Base-by-base conservation (phyloP, 2,888 invertebrate genomes). In the Amaurobius ferox region DNA sequence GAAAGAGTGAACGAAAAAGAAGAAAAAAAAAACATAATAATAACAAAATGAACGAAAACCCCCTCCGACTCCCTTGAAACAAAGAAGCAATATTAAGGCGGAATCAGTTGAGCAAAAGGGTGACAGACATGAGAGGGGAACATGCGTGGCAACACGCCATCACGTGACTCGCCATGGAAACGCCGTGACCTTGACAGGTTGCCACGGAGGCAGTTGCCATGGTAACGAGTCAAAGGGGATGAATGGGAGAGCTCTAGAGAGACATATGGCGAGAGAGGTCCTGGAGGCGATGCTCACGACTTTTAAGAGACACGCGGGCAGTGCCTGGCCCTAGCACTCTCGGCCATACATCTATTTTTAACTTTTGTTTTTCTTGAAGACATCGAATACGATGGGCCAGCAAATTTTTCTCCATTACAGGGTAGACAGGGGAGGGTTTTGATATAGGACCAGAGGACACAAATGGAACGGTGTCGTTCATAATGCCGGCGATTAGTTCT, bases 111-210 rank as follows among this genome's bases (percentile, higher is more conserved):
- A 28, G 68, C 40, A 68, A 68, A 68, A 68, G 68, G 68, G 68
- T 68, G 40, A 68, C 68, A 68, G 68, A 68, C 40, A 40, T 19
- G 30, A 1, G 29, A n/a, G 30, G n/a, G 16, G 64, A 30, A 16
- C 64, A 1, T 5, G 55, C 19, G 55, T 55, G 23, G 55, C 55
- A 23, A 23, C 23, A 55, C 55, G 55, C 23, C 55, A 26, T 68
- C 68, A 35, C 28, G 68, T 68, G 68, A 68, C 30, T 68, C 68
- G 68, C 68, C 68, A 68, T 68, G 68, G 68, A 39, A 68, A 68
- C 68, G 68, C 26, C 32, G 40, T 40, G 68, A 68, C 68, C 68
- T 68, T 68, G 68, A 68, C 68, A 68, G 68, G 68, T 68, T 68
- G 68, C 68, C 40, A 68, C 68, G 68, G 68, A 40, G 23, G 68